Evolutionary conservation across 2,888 invertebrate species (phyloP).

Genomic region (Asteroscopus sphinx): DNA sequence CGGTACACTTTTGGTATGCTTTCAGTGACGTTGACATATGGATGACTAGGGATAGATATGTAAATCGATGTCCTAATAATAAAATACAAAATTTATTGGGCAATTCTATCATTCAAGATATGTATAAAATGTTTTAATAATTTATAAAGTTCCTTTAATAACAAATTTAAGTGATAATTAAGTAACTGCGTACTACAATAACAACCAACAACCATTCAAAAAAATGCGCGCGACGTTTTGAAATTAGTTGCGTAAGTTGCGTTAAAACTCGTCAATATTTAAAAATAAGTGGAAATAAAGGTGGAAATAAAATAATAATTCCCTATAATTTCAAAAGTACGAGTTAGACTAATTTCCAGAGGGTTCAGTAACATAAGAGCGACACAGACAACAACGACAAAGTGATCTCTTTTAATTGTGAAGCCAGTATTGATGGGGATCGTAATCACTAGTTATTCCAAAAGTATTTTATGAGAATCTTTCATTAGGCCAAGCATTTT

Average conservation of each 20-base stretch:
- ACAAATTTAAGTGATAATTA: background rate
- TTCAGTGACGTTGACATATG: constrained; percentile 36
- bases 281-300: too few relatives aligned
- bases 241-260: constrained; percentile 8
- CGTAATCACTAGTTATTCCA: too few relatives aligned
- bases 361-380: too few relatives aligned
- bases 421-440: too few relatives aligned
- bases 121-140: background rate
- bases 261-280: too few relatives aligned
- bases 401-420: too few relatives aligned
- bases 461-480: too few relatives aligned
- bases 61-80: constrained; percentile 7
- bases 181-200: background rate
- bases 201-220: background rate
- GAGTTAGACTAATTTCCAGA: too few relatives aligned
- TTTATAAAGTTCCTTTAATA: background rate
- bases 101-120: background rate
- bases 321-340: too few relatives aligned
- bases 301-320: too few relatives aligned
- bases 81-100: background rate
- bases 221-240: constrained; percentile 19
- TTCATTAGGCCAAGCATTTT: too few relatives aligned
- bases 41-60: background rate
- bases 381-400: too few relatives aligned
- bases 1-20: constrained; percentile 10